Percentiles rank a stretch among this genome's conserved stretches.
phyloP scores from a whole-genome alignment of 2,797 vertebrate genomes.

The Enteromius argenteus region DNA sequence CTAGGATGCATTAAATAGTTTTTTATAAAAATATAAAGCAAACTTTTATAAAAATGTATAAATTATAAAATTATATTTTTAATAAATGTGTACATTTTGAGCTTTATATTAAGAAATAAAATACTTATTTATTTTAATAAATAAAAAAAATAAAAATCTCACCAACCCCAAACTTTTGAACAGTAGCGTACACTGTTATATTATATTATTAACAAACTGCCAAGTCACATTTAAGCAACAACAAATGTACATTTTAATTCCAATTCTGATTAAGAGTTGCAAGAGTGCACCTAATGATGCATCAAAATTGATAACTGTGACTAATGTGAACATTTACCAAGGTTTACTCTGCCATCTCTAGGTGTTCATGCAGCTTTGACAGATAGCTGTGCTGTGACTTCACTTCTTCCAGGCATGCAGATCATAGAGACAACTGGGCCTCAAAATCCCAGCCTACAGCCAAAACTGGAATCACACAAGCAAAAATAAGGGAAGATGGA shows the following conservation, averaged over 20 bases:
- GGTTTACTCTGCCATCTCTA: background rate
- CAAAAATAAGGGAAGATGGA: slow-evolving; percentile 25
- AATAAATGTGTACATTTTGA: background rate
- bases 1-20: background rate
- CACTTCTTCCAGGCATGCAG: slow-evolving; percentile 27
- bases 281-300: background rate
- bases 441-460: slow-evolving; percentile 33
- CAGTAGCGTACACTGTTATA: background rate
- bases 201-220: background rate
- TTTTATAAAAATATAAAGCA: background rate
- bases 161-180: background rate
- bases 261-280: background rate
- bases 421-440: slow-evolving; percentile 22
- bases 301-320: background rate
- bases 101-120: background rate
- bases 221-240: background rate
- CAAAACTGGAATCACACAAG: background rate
- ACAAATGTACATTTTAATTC: background rate
- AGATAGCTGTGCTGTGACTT: background rate
- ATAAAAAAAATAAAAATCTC: background rate
- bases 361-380: background rate
- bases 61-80: no score
- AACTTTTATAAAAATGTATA: no score
- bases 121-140: no score
- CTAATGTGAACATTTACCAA: background rate